A percentile compares a stretch with the other conserved stretches of the same genome.
phyloP scores from a whole-genome alignment of 2,797 vertebrate species.

The Alosa sapidissima region DNA sequence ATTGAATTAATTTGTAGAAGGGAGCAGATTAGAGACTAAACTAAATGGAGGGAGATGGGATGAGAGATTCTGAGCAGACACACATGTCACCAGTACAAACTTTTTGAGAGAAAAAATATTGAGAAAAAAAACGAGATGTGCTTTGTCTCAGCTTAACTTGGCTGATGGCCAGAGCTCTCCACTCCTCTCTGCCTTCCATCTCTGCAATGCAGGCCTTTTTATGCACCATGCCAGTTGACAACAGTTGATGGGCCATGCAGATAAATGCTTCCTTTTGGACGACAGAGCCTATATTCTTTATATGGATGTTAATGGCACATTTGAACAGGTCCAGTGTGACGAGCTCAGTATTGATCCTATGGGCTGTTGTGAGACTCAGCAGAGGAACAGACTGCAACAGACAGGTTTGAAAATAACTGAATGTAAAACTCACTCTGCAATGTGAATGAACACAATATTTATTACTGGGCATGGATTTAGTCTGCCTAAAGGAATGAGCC shows the following conservation, averaged over 20 bases:
- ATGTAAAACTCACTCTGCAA: too few species aligned
- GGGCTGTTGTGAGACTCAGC: background rate
- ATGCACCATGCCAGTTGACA: background rate
- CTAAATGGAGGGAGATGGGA: too few species aligned
- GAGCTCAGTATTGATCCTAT: background rate
- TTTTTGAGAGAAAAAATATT: background rate
- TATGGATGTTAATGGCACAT: background rate
- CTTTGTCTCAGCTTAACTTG: background rate
- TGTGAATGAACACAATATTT: too few species aligned
- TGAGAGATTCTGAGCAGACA: background rate
- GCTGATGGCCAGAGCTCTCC: background rate
- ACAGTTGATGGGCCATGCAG: background rate
- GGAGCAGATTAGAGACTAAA: too few species aligned
- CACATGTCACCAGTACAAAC: background rate
- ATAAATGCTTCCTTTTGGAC: background rate
- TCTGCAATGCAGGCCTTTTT: background rate
- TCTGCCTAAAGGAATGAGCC: too few species aligned
- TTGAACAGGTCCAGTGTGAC: background rate
- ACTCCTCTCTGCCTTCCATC: background rate
- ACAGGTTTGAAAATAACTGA: background rate
- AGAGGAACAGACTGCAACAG: background rate
- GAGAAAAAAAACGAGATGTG: background rate
- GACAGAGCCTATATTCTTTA: background rate
- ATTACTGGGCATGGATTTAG: too few species aligned
- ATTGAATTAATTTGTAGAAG: too few species aligned